Evolutionary conservation across 2,888 invertebrate genomes (phyloP), one percentile per base, ranked within the genome.

Genomic region (Caenorhabditis virilis): DNA sequence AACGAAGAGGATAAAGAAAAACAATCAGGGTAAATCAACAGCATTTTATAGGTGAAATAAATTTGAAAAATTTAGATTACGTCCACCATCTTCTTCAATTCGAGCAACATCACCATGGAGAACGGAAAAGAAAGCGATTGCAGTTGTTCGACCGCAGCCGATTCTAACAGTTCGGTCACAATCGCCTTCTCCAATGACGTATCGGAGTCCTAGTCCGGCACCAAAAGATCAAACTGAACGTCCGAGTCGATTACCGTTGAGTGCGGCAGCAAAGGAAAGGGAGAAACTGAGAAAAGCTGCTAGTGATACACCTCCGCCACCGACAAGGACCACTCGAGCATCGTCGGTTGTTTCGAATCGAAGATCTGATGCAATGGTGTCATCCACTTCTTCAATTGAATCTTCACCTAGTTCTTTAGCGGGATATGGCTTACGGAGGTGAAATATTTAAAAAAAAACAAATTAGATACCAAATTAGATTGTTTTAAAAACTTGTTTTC

Each of bases 61-160:
- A n/a, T 42, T 39, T 30, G 16, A 7, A 15, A 25, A 39, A 26
- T 20, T 13, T 39, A 50, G 51, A 25, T 49, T 60, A 15, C 60
- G 69, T 11, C 55, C 60, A 4, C 61, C 72, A 18, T 38, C 59
- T 2, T 49, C 57, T 2, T 49, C 56, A 26, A 33, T 50, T 52
- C 57, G 63, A 7, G 62, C 67, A 36, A 60, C 64, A 1, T 71
- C 71, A 13, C 62, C 71, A 16, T 72, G 73, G 72, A 50, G 73
- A 58, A 57, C 63, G n/a, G 69, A 76, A 42, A 30, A 72, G 13
- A 62, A 68, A 20, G 67, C 70, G 1, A 65, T 79, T 7, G 79
- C 80, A 7, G 72, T 81, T n/a, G 80, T 81, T 7, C 62, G 79
- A 18, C 81, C 81, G 0, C 81, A 81, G 43, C 81, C 80, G 1